These are phyloP conservation scores for Nothocercus julius DNA, from an alignment of 2,113 vertebrate genomes.

Conservation along the genomic window DNA sequence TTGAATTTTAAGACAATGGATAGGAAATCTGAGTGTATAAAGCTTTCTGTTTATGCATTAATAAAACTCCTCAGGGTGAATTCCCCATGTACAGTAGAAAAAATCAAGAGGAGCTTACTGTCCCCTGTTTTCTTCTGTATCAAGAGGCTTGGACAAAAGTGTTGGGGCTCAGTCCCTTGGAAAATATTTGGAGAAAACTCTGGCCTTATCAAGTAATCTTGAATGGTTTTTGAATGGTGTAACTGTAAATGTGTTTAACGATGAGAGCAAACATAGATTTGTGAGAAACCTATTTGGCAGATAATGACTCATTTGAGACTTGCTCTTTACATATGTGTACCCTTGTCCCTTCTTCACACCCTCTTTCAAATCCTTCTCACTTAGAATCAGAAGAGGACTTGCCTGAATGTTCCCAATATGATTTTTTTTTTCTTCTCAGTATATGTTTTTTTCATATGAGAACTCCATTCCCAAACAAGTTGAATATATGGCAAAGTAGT, in stretches of 20 bases:
- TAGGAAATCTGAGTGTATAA: background rate
- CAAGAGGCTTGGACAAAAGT: background rate
- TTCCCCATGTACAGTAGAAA: background rate
- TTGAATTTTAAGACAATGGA: background rate
- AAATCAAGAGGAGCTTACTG: background rate
- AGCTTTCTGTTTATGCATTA: background rate
- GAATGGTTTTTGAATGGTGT: background rate
- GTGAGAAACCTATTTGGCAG: background rate
- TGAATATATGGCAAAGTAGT: background rate
- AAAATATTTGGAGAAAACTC: background rate
- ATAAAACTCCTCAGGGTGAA: background rate
- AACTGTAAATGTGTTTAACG: background rate
- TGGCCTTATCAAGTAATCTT: background rate
- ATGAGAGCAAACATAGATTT: background rate
- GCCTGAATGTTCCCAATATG: background rate
- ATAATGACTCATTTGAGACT: background rate
- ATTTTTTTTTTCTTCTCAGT: background rate
- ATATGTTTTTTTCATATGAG: background rate
- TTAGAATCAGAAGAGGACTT: background rate
- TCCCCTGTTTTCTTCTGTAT: background rate
- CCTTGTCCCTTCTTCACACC: background rate
- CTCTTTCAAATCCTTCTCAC: background rate
- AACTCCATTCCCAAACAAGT: background rate
- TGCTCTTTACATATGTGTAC: background rate
- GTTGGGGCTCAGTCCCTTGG: background rate